A percentile compares a stretch with the other conserved stretches of the same genome.
Conservation (phyloP, 2,888 invertebrate genomes). For the Chrysolina americana region DNA sequence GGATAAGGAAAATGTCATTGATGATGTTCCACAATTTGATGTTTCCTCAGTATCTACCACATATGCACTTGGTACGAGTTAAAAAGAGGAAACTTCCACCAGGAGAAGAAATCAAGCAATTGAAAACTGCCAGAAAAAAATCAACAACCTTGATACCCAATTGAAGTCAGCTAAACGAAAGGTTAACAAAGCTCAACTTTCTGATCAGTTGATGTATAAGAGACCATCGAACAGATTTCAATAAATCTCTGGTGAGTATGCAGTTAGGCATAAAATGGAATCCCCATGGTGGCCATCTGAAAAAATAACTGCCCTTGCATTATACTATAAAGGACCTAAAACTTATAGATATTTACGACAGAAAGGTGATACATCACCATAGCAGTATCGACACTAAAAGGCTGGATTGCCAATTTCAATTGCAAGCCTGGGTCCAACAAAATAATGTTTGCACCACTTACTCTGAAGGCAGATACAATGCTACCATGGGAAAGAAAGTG, state of each 20-base stretch:
- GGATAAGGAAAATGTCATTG: no score
- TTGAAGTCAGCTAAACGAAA: neutral
- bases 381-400: constrained; percentile 1
- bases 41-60: no score
- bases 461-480: constrained; percentile 5
- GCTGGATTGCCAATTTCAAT: no score
- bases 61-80: neutral
- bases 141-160: neutral
- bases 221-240: neutral
- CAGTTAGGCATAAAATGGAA: constrained; percentile 1
- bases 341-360: neutral
- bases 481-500: neutral
- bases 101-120: neutral
- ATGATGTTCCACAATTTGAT: no score
- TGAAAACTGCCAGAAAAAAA: constrained; percentile 5
- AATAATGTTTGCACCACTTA: neutral
- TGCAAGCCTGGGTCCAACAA: constrained; percentile 1
- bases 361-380: no score
- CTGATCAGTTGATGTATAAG: neutral
- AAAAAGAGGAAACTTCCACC: neutral
- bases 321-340: neutral
- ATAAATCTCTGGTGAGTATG: constrained; percentile 4
- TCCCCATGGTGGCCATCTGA: constrained; percentile 1
- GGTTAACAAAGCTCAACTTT: neutral
- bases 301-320: constrained; percentile 5